These are phyloP conservation scores for Drosophila peninsularis DNA, from an alignment of 2,888 invertebrate species.

Conservation along the genomic window DNA sequence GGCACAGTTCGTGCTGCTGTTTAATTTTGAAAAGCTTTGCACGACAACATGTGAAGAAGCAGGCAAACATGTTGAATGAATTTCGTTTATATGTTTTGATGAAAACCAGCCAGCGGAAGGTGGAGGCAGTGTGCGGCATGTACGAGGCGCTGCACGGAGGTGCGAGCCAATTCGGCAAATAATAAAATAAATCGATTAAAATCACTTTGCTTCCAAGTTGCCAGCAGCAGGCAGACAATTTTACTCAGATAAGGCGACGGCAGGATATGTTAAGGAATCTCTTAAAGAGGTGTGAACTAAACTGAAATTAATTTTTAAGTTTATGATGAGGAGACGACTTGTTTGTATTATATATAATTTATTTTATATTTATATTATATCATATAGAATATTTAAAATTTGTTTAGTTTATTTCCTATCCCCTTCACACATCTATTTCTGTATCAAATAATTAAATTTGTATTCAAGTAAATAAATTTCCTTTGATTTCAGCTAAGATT, in stretches of 20 bases:
- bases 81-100: conserved; percentile 18
- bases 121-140: no score
- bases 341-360: no score
- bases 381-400: no score
- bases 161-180: conserved; percentile 19
- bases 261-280: background rate
- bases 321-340: no score
- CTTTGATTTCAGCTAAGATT: background rate
- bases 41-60: conserved; percentile 57
- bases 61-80: conserved; percentile 59
- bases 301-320: no score
- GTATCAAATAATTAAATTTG: background rate
- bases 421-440: no score
- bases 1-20: conserved; percentile 71
- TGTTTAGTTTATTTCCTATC: no score
- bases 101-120: background rate
- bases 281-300: no score
- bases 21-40: conserved; percentile 75
- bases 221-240: conserved; percentile 25
- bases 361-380: no score
- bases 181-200: conserved; percentile 58
- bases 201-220: conserved; percentile 67
- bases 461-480: background rate
- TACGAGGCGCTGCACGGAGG: no score
- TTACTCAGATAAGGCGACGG: conserved; percentile 28